Evolutionary conservation across 2,888 invertebrate genomes (phyloP), one percentile per base, ranked within the genome.

Genomic region (Harmothoe impar): DNA sequence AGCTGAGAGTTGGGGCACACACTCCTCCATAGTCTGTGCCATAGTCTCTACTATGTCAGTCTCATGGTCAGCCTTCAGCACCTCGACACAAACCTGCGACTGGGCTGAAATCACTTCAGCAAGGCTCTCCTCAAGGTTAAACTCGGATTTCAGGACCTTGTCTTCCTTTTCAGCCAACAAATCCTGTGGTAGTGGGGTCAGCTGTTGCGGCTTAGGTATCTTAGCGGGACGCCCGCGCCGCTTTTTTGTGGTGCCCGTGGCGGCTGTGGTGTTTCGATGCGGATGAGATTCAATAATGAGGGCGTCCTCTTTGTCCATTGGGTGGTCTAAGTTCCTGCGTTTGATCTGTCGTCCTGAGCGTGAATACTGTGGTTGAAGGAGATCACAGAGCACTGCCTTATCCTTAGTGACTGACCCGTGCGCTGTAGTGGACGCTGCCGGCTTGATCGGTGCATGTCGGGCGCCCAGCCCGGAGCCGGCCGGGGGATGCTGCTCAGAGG

Each of bases 311-410:
- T 29, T 29, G 25, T 86, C 54, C 86, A 56, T 86, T 15, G 86
- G 72, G 35, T 35, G 89, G 33, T 89, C 89, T n/a, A 89, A n/a
- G 89, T 89, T 89, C 43, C 68, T n/a, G n/a, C 89, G 62, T 35
- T 91, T 91, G 62, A 92, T 86, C 29, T 90, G 91, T 68, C 92
- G 56, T 7, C 92, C 92, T n/a, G 90, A 56, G 33, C 91, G 89
- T n/a, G 89, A 90, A 29, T 89, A 90, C 54, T 89, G 89, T 0
- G 92, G 92, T n/a, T 90, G 88, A 15, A 91, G 84, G 31, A 92
- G 52, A 43, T 91, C 86, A 84, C 92, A 92, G 10, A 68, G 51
- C 23, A 91, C 89, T 29, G 77, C 90, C 52, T 91, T 92, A 43
- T 92, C 92, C 25, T 68, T 89, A 12, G 29, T 88, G 29, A 23